A percentile compares a stretch with the other conserved stretches of the same genome.
These are phyloP conservation scores for Creontiades dilutus DNA, from an alignment of 2,888 invertebrate species.

Conservation along the genomic window DNA sequence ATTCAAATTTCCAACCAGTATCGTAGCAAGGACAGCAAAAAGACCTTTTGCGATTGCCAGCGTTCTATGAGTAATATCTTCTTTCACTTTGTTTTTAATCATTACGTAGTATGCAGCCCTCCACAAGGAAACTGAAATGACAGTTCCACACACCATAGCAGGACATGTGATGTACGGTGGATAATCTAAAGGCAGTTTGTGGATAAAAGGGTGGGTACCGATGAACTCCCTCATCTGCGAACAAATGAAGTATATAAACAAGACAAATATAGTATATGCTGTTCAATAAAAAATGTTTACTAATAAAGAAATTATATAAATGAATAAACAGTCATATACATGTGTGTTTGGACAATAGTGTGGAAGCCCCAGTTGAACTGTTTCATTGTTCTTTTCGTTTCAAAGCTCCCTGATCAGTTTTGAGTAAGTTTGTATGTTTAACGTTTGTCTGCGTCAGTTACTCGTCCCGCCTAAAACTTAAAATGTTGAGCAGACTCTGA, in stretches of 20 bases:
- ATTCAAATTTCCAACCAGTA: conserved; percentile 23
- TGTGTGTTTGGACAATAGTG: too few species aligned
- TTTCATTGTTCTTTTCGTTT: too few species aligned
- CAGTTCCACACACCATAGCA: neutral
- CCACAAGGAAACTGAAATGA: conserved; percentile 33
- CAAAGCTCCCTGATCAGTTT: too few species aligned
- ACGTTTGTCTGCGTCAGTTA: too few species aligned
- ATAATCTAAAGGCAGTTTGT: conserved; percentile 11
- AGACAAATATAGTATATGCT: too few species aligned
- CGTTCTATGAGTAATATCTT: conserved; percentile 15
- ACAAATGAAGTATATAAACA: neutral
- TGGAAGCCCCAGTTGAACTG: too few species aligned
- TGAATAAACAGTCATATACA: too few species aligned
- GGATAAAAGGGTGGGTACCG: conserved; percentile 8
- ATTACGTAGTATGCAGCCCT: conserved; percentile 23
- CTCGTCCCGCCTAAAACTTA: too few species aligned
- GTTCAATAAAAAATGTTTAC: too few species aligned
- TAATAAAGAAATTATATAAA: too few species aligned
- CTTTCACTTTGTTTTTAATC: conserved; percentile 17
- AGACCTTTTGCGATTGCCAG: conserved; percentile 22
- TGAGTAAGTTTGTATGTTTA: too few species aligned
- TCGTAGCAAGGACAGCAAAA: neutral
- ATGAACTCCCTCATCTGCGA: conserved; percentile 17
- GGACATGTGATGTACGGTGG: conserved; percentile 32
- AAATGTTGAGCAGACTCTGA: too few species aligned